A percentile compares a stretch with the other conserved stretches of the same genome.
Evolutionary conservation across 2,888 invertebrate genomes (phyloP).

Genomic region (Pandemis corylana): DNA sequence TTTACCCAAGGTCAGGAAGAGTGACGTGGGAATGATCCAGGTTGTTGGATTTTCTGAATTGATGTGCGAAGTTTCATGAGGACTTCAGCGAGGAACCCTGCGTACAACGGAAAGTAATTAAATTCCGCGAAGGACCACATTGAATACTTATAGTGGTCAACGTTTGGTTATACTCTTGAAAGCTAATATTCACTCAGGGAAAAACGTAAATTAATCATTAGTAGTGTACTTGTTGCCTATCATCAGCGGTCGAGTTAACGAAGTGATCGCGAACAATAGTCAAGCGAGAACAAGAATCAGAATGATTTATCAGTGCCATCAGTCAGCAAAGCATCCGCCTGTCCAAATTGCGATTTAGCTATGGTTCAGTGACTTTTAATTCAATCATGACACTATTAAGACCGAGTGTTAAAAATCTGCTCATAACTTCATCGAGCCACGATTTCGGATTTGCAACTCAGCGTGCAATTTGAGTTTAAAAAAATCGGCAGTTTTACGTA

Average conservation of each 20-base stretch:
- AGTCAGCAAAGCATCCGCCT: conserved; percentile 53
- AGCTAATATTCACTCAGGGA: conserved; percentile 30
- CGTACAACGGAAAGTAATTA: too few relatives aligned
- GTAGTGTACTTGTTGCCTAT: conserved; percentile 16
- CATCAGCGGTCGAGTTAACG: conserved; percentile 35
- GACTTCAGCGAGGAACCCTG: too few relatives aligned
- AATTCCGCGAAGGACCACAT: too few relatives aligned
- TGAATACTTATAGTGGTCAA: too few relatives aligned
- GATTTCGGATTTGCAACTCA: conserved; percentile 8
- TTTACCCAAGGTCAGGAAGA: too few relatives aligned
- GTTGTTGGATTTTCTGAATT: too few relatives aligned
- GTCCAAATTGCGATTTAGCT: conserved; percentile 46
- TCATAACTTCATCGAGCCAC: conserved; percentile 19
- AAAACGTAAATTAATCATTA: conserved; percentile 38
- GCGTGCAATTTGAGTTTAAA: background rate
- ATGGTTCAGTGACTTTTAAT: conserved; percentile 50
- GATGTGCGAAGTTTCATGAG: too few relatives aligned
- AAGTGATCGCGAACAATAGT: conserved; percentile 41
- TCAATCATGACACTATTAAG: conserved; percentile 11
- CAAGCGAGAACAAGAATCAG: conserved; percentile 24
- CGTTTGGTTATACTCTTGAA: conserved; percentile 5
- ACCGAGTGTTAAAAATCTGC: background rate
- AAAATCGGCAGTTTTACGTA: conserved; percentile 24
- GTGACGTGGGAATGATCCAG: too few relatives aligned
- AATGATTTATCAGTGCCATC: conserved; percentile 47